phyloP scores from a whole-genome alignment of 1,140 invertebrate species.

The Conus betulinus region DNA sequence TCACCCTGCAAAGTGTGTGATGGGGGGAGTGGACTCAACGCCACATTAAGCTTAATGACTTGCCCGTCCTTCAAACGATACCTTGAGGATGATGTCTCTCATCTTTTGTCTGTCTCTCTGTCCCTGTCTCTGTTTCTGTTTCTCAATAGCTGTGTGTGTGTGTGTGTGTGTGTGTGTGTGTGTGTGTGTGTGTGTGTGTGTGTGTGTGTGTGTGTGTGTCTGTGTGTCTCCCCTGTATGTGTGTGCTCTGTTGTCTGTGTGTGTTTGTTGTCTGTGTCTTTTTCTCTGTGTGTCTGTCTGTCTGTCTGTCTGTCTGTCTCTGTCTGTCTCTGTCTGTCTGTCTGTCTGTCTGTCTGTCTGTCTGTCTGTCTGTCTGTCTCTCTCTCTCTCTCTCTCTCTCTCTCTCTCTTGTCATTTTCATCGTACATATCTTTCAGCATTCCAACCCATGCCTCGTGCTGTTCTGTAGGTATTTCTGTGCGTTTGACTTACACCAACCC shows the following conservation, averaged over 20 bases:
- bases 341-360: background rate
- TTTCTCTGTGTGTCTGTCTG: background rate
- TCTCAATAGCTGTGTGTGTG: conserved; percentile 7
- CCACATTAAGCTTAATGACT: too few relatives aligned
- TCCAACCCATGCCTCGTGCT: too few relatives aligned
- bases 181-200: conserved; percentile 3
- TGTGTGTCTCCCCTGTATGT: background rate
- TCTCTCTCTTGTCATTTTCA: too few relatives aligned
- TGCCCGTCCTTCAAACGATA: too few relatives aligned
- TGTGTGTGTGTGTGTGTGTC: background rate
- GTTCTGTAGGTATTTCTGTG: too few relatives aligned
- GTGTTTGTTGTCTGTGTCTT: background rate
- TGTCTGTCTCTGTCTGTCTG: background rate
- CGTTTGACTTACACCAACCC: too few relatives aligned
- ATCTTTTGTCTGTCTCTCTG: conserved; percentile 10
- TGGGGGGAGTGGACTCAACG: too few relatives aligned
- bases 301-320: background rate
- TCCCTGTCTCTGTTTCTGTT: conserved; percentile 13
- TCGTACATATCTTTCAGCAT: too few relatives aligned
- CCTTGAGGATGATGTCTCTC: too few relatives aligned
- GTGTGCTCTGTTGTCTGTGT: background rate
- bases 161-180: conserved; percentile 20
- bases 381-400: too few relatives aligned
- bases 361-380: too few relatives aligned
- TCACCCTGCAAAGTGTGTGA: too few relatives aligned